Percentiles rank a stretch among this genome's conserved stretches.
phyloP scores from a whole-genome alignment of 2,888 invertebrate genomes.

The Chironomus tentans region DNA sequence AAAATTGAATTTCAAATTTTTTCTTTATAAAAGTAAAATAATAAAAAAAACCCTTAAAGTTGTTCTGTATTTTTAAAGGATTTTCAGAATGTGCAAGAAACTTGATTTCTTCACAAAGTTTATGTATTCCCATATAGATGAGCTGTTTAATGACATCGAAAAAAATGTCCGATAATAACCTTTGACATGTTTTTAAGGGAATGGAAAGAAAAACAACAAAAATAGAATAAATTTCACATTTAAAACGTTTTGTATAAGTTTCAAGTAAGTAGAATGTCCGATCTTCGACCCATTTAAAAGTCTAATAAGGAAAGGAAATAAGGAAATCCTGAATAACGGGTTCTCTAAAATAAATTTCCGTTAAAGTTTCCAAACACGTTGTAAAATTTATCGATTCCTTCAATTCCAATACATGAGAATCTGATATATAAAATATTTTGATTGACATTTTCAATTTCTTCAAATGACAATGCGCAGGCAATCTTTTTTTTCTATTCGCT shows the following conservation, averaged over 20 bases:
- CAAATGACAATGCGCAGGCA: constrained; percentile 14
- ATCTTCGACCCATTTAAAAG: constrained; percentile 4
- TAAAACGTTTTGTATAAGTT: background rate
- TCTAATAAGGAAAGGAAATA: background rate
- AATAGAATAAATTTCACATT: constrained; percentile 26
- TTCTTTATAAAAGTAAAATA: background rate
- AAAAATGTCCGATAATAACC: constrained; percentile 23
- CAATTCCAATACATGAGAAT: background rate
- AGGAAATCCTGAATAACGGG: constrained; percentile 12
- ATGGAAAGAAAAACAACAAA: background rate
- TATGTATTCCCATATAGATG: too few species aligned
- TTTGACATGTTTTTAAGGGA: constrained; percentile 4
- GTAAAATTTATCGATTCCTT: background rate
- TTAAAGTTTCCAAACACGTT: constrained; percentile 10
- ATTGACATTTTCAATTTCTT: constrained; percentile 26
- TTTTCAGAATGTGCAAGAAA: background rate
- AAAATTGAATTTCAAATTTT: constrained; percentile 10
- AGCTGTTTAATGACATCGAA: constrained; percentile 18
- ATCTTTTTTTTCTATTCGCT: constrained; percentile 5
- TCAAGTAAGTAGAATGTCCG: background rate
- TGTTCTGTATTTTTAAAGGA: too few species aligned
- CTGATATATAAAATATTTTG: constrained; percentile 11
- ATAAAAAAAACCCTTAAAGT: too few species aligned
- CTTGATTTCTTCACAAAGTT: background rate
- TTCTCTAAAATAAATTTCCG: constrained; percentile 17